phyloP scores from a whole-genome alignment of 2,888 invertebrate genomes.

The Zelleria hepariella region DNA sequence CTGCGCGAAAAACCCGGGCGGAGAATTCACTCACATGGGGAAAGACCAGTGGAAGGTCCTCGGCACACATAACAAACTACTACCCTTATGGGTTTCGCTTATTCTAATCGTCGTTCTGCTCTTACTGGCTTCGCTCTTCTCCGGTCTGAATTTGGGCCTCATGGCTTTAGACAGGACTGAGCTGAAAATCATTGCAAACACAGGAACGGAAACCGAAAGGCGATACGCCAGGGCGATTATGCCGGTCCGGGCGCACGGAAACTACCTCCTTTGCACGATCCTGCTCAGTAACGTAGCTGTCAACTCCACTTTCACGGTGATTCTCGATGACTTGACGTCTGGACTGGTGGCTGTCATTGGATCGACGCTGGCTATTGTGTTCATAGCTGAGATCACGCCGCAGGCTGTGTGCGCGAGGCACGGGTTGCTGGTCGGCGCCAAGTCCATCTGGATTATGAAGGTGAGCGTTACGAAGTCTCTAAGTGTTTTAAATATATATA shows the following conservation, averaged over 20 bases:
- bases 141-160: conserved; percentile 95
- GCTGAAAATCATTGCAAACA: conserved; percentile 93
- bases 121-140: conserved; percentile 93
- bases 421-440: conserved; percentile 94
- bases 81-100: conserved; percentile 86
- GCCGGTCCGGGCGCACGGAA: conserved; percentile 94
- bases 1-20: conserved; percentile 38
- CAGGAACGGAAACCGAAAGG: conserved; percentile 87
- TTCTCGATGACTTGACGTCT: conserved; percentile 94
- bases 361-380: conserved; percentile 94
- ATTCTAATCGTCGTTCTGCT: conserved; percentile 82
- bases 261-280: conserved; percentile 92
- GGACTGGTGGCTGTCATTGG: conserved; percentile 91
- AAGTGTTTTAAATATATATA: too few relatives aligned
- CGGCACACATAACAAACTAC: conserved; percentile 77
- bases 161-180: conserved; percentile 98
- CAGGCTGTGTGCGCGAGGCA: conserved; percentile 96
- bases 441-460: conserved; percentile 94
- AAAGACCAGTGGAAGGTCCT: conserved; percentile 74
- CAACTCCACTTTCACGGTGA: conserved; percentile 96
- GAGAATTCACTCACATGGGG: conserved; percentile 77
- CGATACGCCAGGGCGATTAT: conserved; percentile 90
- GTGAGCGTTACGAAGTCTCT: too few relatives aligned
- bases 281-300: conserved; percentile 90
- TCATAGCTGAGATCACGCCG: conserved; percentile 98